Evolutionary conservation across 2,797 vertebrate genomes (phyloP), one percentile per base, ranked within the genome.

Genomic region (Trachops cirrhosus): DNA sequence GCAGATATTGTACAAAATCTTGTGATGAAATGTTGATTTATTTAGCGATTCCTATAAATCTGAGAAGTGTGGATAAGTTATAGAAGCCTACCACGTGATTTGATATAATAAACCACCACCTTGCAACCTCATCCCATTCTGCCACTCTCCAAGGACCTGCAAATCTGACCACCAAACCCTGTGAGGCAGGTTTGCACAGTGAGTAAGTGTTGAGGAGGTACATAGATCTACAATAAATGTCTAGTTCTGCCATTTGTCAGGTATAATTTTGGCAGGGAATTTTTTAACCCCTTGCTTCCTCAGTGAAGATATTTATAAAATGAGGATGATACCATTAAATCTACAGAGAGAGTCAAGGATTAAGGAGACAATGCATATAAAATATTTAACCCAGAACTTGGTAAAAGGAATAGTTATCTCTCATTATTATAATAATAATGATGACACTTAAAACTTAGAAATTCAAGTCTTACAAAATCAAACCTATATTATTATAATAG

Each of bases 1-100:
- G 44, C 52, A 85, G 14, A 57, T 64, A 37, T 15, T 85, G 54
- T 87, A 84, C 64, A 91, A 93, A 93, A 64, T 78, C 37, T 75
- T 79, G 7, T 67, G 16, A 84, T 75, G 77, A 39, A 5, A 44
- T 5, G 29, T 52, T 78, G 94, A 37, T 90, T 94, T 89, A 52
- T 59, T 92, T 90, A 78, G 34, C 83, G 32, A 88, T 41, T 70
- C 83, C 91, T 92, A 64, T 21, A 88, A 86, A 75, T 74, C 34
- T 92, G 73, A 93, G 26, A 22, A 77, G 6, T 4, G 24, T 4
- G 1, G 4, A 16, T 68, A 74, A 52, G 18, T 41, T 71, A 95
- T 84, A 48, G 67, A 80, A 88, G 29, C 39, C 73, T 46, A n/a
- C 1, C 44, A 64, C 2, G 0, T 70, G 57, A 86, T 41, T 59